Conservation (phyloP, 1,140 invertebrate species). For the Sitobion miscanthi region DNA sequence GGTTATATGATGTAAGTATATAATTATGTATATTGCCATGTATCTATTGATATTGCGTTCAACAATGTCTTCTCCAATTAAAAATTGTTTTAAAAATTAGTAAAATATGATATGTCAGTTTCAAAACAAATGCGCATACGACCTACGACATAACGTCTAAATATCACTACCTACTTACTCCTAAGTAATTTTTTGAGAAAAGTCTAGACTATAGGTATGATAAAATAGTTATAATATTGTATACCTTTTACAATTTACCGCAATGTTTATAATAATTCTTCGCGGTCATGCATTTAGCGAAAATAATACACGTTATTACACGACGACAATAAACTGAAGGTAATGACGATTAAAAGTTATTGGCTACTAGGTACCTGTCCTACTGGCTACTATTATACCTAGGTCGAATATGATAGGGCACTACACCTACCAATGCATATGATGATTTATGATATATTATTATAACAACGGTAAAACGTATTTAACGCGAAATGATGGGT, state of each 20-base stretch:
- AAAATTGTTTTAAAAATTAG: background rate
- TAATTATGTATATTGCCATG: no score
- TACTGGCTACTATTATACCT: no score
- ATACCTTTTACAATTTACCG: background rate
- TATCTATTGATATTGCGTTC: background rate
- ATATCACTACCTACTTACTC: background rate
- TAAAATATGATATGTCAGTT: no score
- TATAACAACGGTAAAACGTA: background rate
- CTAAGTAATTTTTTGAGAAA: background rate
- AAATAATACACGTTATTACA: background rate
- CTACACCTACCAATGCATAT: background rate
- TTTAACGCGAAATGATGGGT: background rate
- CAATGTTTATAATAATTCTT: background rate
- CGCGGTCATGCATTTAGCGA: background rate
- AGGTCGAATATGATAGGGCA: background rate
- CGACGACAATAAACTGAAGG: background rate
- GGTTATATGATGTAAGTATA: no score
- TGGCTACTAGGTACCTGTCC: background rate
- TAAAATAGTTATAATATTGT: background rate
- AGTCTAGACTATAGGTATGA: background rate
- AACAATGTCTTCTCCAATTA: background rate
- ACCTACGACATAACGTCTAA: background rate
- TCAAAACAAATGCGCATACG: no score
- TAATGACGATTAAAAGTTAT: background rate
- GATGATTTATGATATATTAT: slow-evolving; percentile 1